Evolutionary conservation across 1,140 invertebrate genomes (phyloP), one percentile per base, ranked within the genome.

Genomic region (Drosophila hydei): DNA sequence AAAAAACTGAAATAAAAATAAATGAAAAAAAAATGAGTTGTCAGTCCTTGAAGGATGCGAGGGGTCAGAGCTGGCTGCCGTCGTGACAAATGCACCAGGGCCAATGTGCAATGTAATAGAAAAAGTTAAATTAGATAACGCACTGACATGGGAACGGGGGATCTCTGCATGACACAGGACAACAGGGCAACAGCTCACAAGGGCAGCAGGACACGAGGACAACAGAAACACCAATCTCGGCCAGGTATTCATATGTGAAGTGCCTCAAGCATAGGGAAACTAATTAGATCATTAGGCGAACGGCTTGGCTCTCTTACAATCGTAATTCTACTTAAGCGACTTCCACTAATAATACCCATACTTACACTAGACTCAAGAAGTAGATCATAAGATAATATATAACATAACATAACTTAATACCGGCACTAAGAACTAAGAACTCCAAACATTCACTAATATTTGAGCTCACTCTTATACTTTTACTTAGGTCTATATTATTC

Each of bases 51-150:
- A 87, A 85, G 81, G 74, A 87, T 85, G 51, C 72, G 40, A 45
- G 64, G 63, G 68, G 69, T 58, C 40, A 25, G 12, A 36, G 40
- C 19, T 73, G 70, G 30, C 52, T 69, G 74, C 58, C 61, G 54
- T 43, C 36, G 50, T 85, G 81, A 87, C 80, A 87, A 85, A 85
- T 85, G 77, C 73, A 68, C 50, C 40, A 60, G 56, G 45, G 65
- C 60, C 73, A 69, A 51, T 80, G 81, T 80, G 81, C 77, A 77
- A 81, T 85, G 62, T 87, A 85, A 85, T 85, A 85, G 81, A 85
- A 85, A 85, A 85, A 85, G 77, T 85, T 87, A 87, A 85, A 85
- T 85, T 87, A 87, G 71, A 85, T 69, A 71, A 85, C 77, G 75
- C 77, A 88, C 71, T 68, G 65, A 69, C 79, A 60, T 64, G 55